Evolutionary conservation across 1,140 invertebrate species (phyloP).

Genomic region (Drosophila sturtevanti): DNA sequence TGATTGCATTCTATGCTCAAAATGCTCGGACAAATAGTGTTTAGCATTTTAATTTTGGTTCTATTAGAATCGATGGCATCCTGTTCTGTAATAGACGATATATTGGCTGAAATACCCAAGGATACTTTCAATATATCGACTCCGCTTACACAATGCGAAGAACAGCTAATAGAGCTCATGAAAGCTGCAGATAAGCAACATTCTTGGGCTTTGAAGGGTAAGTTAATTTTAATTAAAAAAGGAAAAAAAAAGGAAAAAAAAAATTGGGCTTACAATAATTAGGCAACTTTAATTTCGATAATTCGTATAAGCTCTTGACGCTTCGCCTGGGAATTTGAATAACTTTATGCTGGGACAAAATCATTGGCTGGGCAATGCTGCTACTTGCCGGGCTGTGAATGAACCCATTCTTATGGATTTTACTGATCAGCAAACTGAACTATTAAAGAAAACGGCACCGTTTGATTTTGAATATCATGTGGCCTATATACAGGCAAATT

Average conservation of each 20-base stretch:
- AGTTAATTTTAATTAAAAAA: background rate
- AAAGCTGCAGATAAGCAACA: constrained; percentile 9
- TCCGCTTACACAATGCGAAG: constrained; percentile 16
- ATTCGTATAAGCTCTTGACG: constrained; percentile 43
- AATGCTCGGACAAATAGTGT: background rate
- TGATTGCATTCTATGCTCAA: background rate
- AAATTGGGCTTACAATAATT: no score
- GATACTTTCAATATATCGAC: background rate
- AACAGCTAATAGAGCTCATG: constrained; percentile 25
- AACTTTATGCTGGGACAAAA: constrained; percentile 49
- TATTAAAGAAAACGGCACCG: constrained; percentile 22
- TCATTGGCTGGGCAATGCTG: constrained; percentile 49
- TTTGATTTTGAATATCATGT: constrained; percentile 41
- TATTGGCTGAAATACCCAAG: background rate
- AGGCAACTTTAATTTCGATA: background rate
- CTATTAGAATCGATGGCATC: background rate
- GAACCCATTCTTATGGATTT: constrained; percentile 10
- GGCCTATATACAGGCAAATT: constrained; percentile 44
- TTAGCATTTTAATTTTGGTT: background rate
- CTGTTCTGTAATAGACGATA: constrained; percentile 32
- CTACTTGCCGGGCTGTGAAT: constrained; percentile 35
- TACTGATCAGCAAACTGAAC: background rate
- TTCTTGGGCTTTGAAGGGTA: constrained; percentile 54
- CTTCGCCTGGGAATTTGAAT: constrained; percentile 38
- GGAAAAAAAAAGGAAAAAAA: no score